These are phyloP conservation scores for Drosophila fuyamai DNA, from an alignment of 1,140 invertebrate genomes.

Conservation along the genomic window DNA sequence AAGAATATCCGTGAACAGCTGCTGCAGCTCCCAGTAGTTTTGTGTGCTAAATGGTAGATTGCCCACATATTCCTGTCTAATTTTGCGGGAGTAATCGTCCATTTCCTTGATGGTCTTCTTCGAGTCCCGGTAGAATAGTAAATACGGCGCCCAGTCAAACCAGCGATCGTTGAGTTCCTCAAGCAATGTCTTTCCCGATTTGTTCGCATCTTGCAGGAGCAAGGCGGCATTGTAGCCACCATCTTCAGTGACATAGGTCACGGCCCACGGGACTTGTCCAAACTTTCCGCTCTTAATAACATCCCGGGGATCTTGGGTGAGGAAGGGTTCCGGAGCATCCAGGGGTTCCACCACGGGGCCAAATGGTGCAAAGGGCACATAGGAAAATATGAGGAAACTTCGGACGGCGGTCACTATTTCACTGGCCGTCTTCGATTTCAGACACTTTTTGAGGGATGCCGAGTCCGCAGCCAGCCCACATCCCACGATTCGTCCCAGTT, in stretches of 20 bases:
- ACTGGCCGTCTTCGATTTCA: constrained; percentile 85
- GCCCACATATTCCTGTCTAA: constrained; percentile 51
- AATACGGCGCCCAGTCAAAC: constrained; percentile 54
- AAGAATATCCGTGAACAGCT: constrained; percentile 61
- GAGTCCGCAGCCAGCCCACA: constrained; percentile 84
- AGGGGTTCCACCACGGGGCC: constrained; percentile 86
- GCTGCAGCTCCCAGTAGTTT: constrained; percentile 48
- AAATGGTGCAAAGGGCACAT: constrained; percentile 87
- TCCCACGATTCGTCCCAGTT: constrained; percentile 86
- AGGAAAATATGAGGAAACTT: constrained; percentile 84
- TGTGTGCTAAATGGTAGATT: constrained; percentile 38
- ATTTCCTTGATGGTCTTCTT: constrained; percentile 37
- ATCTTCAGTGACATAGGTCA: constrained; percentile 85
- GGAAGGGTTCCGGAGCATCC: constrained; percentile 83
- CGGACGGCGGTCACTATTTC: constrained; percentile 54
- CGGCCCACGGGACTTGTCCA: constrained; percentile 86
- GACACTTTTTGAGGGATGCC: constrained; percentile 86
- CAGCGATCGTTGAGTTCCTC: constrained; percentile 54
- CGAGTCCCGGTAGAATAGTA: constrained; percentile 53
- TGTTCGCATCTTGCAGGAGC: constrained; percentile 11
- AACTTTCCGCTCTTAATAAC: constrained; percentile 85
- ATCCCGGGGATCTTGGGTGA: constrained; percentile 85
- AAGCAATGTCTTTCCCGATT: constrained; percentile 14
- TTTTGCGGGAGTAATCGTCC: constrained; percentile 42
- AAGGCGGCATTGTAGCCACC: constrained; percentile 86